phyloP scores from a whole-genome alignment of 2,888 invertebrate genomes.

The Tipula lateralis region DNA sequence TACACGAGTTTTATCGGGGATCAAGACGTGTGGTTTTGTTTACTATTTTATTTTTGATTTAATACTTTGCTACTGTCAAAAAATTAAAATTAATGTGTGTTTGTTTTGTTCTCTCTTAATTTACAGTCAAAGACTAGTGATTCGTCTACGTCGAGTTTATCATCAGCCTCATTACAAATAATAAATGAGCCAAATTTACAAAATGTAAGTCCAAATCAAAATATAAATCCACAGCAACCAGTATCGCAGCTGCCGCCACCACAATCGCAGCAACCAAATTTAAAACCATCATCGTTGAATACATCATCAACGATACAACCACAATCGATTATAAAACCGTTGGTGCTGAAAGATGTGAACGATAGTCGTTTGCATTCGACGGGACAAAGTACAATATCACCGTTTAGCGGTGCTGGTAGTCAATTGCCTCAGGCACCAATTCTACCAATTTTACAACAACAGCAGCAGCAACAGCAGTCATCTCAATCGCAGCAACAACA shows the following conservation, averaged over 20 bases:
- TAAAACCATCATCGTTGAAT: background rate
- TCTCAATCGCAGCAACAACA: slow-evolving; percentile 29
- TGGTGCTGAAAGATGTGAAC: slow-evolving; percentile 33
- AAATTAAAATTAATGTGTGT: background rate
- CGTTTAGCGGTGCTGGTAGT: slow-evolving; percentile 30
- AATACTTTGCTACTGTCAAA: background rate
- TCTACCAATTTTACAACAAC: slow-evolving; percentile 29
- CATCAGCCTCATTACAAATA: background rate
- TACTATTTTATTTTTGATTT: background rate
- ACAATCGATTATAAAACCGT: slow-evolving; percentile 32
- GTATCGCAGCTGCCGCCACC: slow-evolving; percentile 31
- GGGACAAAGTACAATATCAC: slow-evolving; percentile 31
- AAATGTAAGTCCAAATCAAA: slow-evolving; percentile 37
- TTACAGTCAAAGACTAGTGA: slow-evolving; percentile 27
- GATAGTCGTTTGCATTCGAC: slow-evolving; percentile 33
- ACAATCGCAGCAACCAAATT: background rate
- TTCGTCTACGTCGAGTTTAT: background rate
- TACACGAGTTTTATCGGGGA: slow-evolving; percentile 16
- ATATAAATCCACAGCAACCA: slow-evolving; percentile 35
- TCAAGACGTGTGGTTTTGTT: slow-evolving; percentile 19
- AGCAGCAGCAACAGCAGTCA: slow-evolving; percentile 30
- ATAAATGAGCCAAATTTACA: slow-evolving; percentile 36
- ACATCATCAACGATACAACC: background rate
- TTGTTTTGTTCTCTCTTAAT: background rate
- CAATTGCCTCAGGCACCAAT: slow-evolving; percentile 33